A percentile compares a stretch with the other conserved stretches of the same genome.
Conservation (phyloP, 2,888 invertebrate species). For the Eutolmus rufibarbis region DNA sequence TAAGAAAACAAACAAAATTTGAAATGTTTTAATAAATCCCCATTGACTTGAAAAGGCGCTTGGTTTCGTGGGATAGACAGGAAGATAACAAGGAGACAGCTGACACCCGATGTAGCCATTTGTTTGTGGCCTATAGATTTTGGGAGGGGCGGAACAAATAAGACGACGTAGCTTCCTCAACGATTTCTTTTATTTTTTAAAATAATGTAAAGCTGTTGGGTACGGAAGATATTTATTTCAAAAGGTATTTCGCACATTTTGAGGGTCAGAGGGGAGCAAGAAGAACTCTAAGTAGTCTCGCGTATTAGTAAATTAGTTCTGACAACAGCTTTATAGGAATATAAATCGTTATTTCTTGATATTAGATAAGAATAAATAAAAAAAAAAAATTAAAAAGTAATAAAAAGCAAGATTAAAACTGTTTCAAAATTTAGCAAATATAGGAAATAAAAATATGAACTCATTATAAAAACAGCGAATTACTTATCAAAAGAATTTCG, state of each 20-base stretch:
- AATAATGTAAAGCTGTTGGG: background rate
- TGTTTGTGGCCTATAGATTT: background rate
- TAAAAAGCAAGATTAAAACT: no score
- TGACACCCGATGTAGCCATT: constrained; percentile 22
- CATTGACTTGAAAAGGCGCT: background rate
- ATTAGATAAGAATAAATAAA: no score
- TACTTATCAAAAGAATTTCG: no score
- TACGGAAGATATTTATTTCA: background rate
- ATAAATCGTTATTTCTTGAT: no score
- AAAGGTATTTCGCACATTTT: background rate
- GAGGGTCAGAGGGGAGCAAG: background rate
- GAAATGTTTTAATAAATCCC: constrained; percentile 27
- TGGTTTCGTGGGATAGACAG: background rate
- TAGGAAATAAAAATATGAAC: no score
- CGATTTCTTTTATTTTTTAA: background rate
- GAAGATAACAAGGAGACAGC: constrained; percentile 13
- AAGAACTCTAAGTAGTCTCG: background rate
- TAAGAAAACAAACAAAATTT: constrained; percentile 22
- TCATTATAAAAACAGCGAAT: no score
- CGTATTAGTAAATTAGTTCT: background rate
- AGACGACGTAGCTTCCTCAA: background rate
- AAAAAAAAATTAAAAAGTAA: no score
- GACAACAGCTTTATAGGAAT: background rate
- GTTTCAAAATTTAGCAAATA: no score
- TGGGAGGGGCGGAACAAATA: background rate